A percentile compares a stretch with the other conserved stretches of the same genome.
These are phyloP conservation scores for Archips xylosteana DNA, from an alignment of 2,888 invertebrate species.

Conservation along the genomic window DNA sequence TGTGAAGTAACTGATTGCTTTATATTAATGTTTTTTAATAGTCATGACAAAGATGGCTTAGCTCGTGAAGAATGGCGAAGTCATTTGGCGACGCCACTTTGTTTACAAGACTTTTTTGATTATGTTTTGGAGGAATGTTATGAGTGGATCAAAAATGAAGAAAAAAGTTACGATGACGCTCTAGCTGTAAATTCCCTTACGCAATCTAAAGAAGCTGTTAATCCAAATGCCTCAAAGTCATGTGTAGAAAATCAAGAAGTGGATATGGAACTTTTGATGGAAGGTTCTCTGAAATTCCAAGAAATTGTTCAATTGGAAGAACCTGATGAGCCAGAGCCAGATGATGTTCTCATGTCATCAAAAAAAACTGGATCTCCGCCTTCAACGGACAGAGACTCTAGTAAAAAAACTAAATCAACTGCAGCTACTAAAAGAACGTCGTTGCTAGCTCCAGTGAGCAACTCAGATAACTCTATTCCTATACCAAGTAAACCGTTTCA, in stretches of 20 bases:
- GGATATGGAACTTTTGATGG: slow-evolving; percentile 70
- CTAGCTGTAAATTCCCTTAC: slow-evolving; percentile 56
- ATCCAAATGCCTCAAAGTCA: slow-evolving; percentile 56
- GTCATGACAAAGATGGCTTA: slow-evolving; percentile 71
- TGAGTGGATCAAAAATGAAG: slow-evolving; percentile 78
- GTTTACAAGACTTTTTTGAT: slow-evolving; percentile 84
- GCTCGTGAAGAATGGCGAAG: slow-evolving; percentile 75
- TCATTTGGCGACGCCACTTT: slow-evolving; percentile 79
- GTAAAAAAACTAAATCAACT: slow-evolving; percentile 60
- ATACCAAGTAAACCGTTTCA: slow-evolving; percentile 63
- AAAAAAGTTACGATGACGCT: slow-evolving; percentile 66
- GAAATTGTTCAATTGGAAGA: slow-evolving; percentile 57
- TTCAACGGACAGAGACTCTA: slow-evolving; percentile 54
- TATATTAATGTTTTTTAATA: slow-evolving; percentile 77
- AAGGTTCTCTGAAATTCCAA: slow-evolving; percentile 76
- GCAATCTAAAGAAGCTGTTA: slow-evolving; percentile 56
- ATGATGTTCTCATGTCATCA: slow-evolving; percentile 45
- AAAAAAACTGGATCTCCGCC: slow-evolving; percentile 51
- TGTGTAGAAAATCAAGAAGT: slow-evolving; percentile 68
- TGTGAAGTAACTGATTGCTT: slow-evolving; percentile 76
- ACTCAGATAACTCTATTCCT: slow-evolving; percentile 45
- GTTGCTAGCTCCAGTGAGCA: slow-evolving; percentile 35
- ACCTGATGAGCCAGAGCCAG: slow-evolving; percentile 44
- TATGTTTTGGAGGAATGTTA: slow-evolving; percentile 79
- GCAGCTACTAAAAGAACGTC: slow-evolving; percentile 37